Conservation (phyloP, 2,888 invertebrate species). For the Leucophenga maculata region DNA sequence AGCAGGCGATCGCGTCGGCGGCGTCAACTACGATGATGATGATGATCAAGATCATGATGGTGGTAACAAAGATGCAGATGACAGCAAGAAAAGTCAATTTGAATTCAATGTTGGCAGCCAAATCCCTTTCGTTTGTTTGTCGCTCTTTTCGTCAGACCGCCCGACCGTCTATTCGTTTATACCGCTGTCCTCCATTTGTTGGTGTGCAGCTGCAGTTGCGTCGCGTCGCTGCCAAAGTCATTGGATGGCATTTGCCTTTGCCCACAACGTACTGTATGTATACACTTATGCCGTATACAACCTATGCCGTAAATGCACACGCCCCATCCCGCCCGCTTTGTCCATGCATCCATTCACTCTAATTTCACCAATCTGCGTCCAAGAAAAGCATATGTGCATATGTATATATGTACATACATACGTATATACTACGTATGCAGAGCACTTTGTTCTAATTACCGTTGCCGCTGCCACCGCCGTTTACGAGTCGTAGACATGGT, state of each 20-base stretch:
- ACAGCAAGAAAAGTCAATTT: too few species aligned
- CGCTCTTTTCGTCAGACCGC: not conserved
- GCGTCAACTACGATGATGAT: too few species aligned
- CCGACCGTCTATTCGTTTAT: too few species aligned
- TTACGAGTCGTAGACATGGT: not conserved
- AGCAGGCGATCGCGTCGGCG: not conserved
- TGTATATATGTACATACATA: not conserved
- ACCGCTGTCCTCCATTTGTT: too few species aligned
- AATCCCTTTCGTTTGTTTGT: not conserved
- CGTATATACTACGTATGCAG: not conserved
- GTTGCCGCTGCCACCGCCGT: not conserved
- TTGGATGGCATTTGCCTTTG: too few species aligned
- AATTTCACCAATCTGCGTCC: not conserved
- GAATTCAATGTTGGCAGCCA: conserved; percentile 19
- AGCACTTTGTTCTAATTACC: not conserved
- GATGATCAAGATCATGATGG: too few species aligned
- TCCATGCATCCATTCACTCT: not conserved
- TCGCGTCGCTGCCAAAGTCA: not conserved
- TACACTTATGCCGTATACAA: too few species aligned
- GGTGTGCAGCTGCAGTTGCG: not conserved
- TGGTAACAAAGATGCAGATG: not conserved
- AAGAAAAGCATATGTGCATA: not conserved
- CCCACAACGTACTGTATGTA: not conserved
- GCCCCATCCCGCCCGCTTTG: not conserved
- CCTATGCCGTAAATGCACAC: not conserved